Conservation (phyloP, 2,113 vertebrate genomes). For the Taxidea taxus region DNA sequence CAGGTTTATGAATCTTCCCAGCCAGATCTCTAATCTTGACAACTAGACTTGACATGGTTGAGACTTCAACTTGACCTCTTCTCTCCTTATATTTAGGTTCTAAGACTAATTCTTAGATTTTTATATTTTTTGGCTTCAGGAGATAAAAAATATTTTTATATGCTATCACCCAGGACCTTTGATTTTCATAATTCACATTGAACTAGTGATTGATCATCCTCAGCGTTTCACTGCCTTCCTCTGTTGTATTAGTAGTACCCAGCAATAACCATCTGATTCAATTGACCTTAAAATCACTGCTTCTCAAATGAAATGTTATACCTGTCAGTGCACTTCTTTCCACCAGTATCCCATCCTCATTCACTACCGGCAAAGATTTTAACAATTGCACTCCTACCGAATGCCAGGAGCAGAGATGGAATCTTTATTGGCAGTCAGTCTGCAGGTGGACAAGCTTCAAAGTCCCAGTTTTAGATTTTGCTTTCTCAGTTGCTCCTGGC, state of each 20-base stretch:
- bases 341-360: neutral
- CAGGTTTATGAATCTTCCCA: neutral
- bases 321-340: neutral
- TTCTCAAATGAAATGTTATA: neutral
- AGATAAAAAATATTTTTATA: neutral
- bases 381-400: neutral
- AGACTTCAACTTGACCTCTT: neutral
- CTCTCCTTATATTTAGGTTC: neutral
- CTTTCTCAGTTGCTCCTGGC: neutral
- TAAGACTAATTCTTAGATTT: neutral
- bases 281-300: neutral
- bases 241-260: neutral
- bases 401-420: neutral
- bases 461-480: neutral
- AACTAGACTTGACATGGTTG: neutral
- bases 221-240: neutral
- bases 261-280: neutral
- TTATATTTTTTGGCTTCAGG: neutral
- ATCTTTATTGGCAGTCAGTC: neutral
- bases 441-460: neutral
- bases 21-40: neutral
- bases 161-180: slow-evolving; percentile 2
- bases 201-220: neutral
- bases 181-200: slow-evolving; percentile 7
- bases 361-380: neutral